These are phyloP conservation scores for Macroteleia sp. DNA, from an alignment of 2,888 invertebrate species.

Conservation along the genomic window DNA sequence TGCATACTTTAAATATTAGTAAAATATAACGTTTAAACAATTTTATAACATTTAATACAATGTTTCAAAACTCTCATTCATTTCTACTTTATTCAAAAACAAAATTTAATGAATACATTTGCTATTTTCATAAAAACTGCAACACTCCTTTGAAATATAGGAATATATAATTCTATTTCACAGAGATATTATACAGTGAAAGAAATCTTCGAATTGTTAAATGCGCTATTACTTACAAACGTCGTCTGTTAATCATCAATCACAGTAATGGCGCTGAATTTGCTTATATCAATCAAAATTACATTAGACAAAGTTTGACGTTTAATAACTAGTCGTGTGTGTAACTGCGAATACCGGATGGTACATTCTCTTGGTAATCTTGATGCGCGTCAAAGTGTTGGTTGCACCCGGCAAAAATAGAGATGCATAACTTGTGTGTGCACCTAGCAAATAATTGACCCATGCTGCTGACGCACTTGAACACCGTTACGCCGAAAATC, in stretches of 20 bases:
- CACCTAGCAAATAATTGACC: conserved; percentile 67
- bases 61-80: too few relatives aligned
- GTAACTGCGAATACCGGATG: conserved; percentile 10
- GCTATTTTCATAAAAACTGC: too few relatives aligned
- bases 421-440: conserved; percentile 63
- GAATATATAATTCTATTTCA: too few relatives aligned
- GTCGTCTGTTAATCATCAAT: background rate
- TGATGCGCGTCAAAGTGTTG: conserved; percentile 22
- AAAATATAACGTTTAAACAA: too few relatives aligned
- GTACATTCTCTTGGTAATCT: conserved; percentile 8
- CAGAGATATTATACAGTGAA: too few relatives aligned
- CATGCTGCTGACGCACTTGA: conserved; percentile 51
- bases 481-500: conserved; percentile 44
- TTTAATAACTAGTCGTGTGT: conserved; percentile 13
- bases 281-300: conserved; percentile 5
- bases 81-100: too few relatives aligned
- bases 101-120: too few relatives aligned
- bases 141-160: too few relatives aligned
- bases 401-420: conserved; percentile 48
- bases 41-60: too few relatives aligned
- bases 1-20: too few relatives aligned
- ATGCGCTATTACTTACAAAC: background rate
- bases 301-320: conserved; percentile 20
- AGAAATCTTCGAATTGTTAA: too few relatives aligned
- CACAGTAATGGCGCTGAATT: background rate